A percentile compares a stretch with the other conserved stretches of the same genome.
These are phyloP conservation scores for Brachionus rubens DNA, from an alignment of 1,140 invertebrate genomes.

Conservation along the genomic window DNA sequence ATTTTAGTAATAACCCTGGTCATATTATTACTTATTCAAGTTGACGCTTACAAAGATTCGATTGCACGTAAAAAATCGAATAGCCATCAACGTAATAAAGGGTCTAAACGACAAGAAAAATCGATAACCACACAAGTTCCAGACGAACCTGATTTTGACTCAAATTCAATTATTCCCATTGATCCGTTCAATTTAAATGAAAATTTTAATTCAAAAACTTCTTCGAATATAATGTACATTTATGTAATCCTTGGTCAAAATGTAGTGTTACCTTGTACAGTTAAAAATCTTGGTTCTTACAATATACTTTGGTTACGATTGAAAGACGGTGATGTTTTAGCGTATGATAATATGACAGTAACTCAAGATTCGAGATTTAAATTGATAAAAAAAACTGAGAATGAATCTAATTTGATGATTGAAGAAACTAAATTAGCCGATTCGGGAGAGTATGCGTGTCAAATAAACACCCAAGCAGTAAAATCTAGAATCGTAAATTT, in stretches of 20 bases:
- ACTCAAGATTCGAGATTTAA: conserved; percentile 15
- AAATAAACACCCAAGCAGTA: conserved; percentile 34
- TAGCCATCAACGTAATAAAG: not conserved
- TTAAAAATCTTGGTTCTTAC: conserved; percentile 5
- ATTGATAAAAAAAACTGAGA: not conserved
- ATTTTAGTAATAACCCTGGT: no score
- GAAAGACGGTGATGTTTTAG: conserved; percentile 38
- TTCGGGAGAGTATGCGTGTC: conserved; percentile 41
- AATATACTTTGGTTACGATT: conserved; percentile 35
- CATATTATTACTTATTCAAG: no score
- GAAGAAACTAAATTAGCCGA: not conserved
- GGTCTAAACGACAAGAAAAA: not conserved
- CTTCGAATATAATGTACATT: not conserved
- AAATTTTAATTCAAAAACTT: not conserved
- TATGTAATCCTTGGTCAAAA: conserved; percentile 16
- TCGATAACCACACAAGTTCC: not conserved
- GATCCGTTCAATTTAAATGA: not conserved
- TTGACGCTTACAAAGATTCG: no score
- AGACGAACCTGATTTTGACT: conserved; percentile 8
- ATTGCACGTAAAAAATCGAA: no score
- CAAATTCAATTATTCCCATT: not conserved
- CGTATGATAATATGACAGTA: conserved; percentile 26
- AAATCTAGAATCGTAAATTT: conserved; percentile 42
- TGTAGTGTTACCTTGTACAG: conserved; percentile 5
- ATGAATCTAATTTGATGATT: conserved; percentile 31